Conservation (phyloP, 2,797 vertebrate genomes). For the Lutjanus campechanus region DNA sequence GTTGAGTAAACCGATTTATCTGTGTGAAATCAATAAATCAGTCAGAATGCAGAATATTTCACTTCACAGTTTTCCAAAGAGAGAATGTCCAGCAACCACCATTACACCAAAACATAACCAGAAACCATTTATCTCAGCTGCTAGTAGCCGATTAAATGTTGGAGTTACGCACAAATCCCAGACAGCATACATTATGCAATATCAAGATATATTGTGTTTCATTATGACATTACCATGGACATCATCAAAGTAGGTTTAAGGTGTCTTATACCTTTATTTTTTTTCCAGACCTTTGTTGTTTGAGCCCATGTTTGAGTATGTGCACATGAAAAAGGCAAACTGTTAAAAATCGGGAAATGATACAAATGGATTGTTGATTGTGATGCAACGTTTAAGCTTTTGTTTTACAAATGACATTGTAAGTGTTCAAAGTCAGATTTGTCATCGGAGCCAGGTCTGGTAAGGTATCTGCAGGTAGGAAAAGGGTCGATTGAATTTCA, state of each 20-base stretch:
- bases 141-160: not conserved
- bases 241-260: not conserved
- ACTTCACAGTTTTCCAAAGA: not conserved
- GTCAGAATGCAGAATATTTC: not conserved
- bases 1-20: slow-evolving; percentile 5
- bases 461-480: slow-evolving; percentile 22
- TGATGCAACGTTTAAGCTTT: not conserved
- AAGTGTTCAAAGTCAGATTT: slow-evolving; percentile 24
- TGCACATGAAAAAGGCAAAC: not conserved
- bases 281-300: not conserved
- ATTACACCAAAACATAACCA: not conserved
- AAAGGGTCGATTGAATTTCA: slow-evolving; percentile 50
- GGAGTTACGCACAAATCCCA: slow-evolving; percentile 24
- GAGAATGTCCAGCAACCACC: not conserved
- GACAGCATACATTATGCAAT: slow-evolving; percentile 29
- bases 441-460: slow-evolving; percentile 24
- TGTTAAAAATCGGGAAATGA: not conserved
- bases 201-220: slow-evolving; percentile 20
- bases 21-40: not conserved
- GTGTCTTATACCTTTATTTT: not conserved
- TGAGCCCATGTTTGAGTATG: not conserved
- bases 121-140: slow-evolving; percentile 4
- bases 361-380: not conserved
- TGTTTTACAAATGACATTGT: slow-evolving; percentile 32
- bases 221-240: not conserved